phyloP scores from a whole-genome alignment of 2,888 invertebrate genomes.

The Oxyteleia sp. region DNA sequence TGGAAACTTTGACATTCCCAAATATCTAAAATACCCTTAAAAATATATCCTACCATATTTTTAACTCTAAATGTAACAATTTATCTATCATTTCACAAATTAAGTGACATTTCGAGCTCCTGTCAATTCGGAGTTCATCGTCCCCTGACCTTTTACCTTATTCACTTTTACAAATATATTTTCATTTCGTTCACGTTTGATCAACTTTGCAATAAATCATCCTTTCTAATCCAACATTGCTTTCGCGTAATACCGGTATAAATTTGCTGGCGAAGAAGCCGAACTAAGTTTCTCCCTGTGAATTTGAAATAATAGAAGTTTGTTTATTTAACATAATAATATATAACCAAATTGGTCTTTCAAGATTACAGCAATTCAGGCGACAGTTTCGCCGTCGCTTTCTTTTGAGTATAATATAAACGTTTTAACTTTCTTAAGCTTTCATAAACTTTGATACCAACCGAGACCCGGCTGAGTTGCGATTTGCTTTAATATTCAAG shows the following conservation, averaged over 20 bases:
- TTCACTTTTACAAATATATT: too few relatives aligned
- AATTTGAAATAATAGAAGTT: slow-evolving; percentile 51
- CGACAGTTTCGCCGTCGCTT: slow-evolving; percentile 47
- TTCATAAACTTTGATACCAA: slow-evolving; percentile 72
- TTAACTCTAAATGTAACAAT: too few relatives aligned
- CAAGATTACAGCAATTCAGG: slow-evolving; percentile 54
- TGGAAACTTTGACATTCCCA: too few relatives aligned
- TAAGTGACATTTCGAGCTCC: too few relatives aligned
- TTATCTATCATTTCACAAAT: too few relatives aligned
- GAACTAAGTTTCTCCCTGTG: slow-evolving; percentile 25
- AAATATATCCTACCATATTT: too few relatives aligned
- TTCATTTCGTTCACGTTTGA: too few relatives aligned
- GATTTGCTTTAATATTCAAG: slow-evolving; percentile 74
- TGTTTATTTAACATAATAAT: slow-evolving; percentile 67
- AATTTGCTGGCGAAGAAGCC: background rate
- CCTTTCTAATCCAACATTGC: background rate
- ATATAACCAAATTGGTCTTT: slow-evolving; percentile 66
- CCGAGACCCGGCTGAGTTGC: slow-evolving; percentile 65
- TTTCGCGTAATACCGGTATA: background rate
- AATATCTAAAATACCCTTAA: too few relatives aligned
- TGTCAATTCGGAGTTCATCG: too few relatives aligned
- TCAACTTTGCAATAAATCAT: too few relatives aligned
- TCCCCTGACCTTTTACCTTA: too few relatives aligned
- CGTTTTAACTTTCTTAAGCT: slow-evolving; percentile 74
- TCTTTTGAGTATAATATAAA: slow-evolving; percentile 65